Percentiles rank a stretch among this genome's conserved stretches.
Conservation (phyloP, 2,113 vertebrate genomes). For the Vulpes lagopus region DNA sequence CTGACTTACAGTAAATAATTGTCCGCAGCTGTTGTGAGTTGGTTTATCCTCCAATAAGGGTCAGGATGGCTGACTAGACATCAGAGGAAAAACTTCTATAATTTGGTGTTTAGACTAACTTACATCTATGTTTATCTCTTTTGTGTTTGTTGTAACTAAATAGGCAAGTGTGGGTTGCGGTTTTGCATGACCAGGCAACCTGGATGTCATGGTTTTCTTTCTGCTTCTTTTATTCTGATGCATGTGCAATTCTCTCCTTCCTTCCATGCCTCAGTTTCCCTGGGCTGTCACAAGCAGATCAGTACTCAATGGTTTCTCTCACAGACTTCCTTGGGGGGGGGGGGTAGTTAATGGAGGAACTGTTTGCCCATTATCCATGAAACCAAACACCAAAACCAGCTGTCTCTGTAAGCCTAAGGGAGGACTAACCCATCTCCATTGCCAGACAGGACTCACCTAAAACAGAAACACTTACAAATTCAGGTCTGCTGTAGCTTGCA, state of each 20-base stretch:
- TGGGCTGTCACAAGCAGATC: background rate
- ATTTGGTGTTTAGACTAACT: constrained; percentile 83
- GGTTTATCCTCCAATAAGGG: constrained; percentile 79
- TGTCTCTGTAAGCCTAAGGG: background rate
- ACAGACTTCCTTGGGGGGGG: background rate
- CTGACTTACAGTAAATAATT: constrained; percentile 77
- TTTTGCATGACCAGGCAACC: constrained; percentile 70
- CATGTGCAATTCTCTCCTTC: background rate
- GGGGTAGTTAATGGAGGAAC: background rate
- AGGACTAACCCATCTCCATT: background rate
- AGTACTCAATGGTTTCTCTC: background rate
- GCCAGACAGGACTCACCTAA: background rate
- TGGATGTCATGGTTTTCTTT: constrained; percentile 56
- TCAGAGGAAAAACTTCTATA: constrained; percentile 78
- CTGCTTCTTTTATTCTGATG: background rate
- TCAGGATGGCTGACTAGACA: constrained; percentile 76
- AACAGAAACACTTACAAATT: background rate
- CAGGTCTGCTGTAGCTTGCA: background rate
- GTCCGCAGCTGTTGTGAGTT: constrained; percentile 75
- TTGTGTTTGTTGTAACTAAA: constrained; percentile 79
- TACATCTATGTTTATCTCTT: constrained; percentile 82
- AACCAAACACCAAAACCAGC: background rate
- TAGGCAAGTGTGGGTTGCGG: constrained; percentile 71
- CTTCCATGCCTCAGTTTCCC: constrained; percentile 53
- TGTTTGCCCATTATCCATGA: background rate